Conservation (phyloP, 92 coral and sea anemone genomes). For the Phenganax stokvisi region DNA sequence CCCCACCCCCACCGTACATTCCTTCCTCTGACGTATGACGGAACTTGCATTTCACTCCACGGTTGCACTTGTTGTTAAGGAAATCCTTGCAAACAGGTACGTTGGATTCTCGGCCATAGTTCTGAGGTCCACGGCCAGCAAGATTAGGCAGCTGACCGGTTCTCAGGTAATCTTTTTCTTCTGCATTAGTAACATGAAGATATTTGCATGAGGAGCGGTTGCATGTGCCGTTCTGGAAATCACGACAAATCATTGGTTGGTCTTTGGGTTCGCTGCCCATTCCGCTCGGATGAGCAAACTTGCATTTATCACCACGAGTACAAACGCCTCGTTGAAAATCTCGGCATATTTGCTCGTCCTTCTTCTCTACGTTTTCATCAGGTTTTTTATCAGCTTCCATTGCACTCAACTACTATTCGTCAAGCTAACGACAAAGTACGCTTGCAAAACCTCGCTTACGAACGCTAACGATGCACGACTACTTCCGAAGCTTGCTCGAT, state of each 20-base stretch:
- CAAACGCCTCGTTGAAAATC: constrained; percentile 98
- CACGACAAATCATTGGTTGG: constrained; percentile 97
- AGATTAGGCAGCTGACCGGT: constrained; percentile 76
- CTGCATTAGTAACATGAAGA: constrained; percentile 72
- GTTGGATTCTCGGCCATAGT: constrained; percentile 47
- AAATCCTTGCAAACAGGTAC: constrained; percentile 89
- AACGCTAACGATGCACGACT: too few species aligned
- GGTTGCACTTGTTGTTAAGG: constrained; percentile 84
- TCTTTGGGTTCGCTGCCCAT: constrained; percentile 88
- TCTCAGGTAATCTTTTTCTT: constrained; percentile 80
- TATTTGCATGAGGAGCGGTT: constrained; percentile 84
- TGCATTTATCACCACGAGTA: constrained; percentile 92
- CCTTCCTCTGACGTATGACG: constrained; percentile 77
- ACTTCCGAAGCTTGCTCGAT: too few species aligned
- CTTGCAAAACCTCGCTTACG: background rate
- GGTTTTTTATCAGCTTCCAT: background rate
- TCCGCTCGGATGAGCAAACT: constrained; percentile 90
- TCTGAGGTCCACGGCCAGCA: constrained; percentile 42
- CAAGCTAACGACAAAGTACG: background rate
- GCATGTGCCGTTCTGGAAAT: constrained; percentile 97
- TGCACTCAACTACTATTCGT: constrained; percentile 5
- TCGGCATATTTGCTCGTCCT: constrained; percentile 70
- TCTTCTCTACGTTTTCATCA: background rate
- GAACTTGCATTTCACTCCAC: constrained; percentile 80
- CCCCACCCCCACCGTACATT: constrained; percentile 52